phyloP scores from a whole-genome alignment of 2,113 vertebrate species.

The Acanthisitta chloris region DNA sequence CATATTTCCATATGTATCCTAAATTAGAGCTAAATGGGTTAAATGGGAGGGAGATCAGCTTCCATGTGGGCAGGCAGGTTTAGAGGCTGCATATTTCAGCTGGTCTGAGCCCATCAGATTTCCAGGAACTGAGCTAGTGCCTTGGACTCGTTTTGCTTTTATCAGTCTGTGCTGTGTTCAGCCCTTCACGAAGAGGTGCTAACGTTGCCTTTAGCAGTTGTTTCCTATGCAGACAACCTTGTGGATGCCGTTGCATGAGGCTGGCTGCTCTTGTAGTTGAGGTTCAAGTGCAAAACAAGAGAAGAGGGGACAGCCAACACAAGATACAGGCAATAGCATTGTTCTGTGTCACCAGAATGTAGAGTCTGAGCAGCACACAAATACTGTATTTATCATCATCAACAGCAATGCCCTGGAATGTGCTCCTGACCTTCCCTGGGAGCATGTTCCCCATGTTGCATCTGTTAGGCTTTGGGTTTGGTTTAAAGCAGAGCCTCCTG shows the following conservation, averaged over 20 bases:
- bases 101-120: slow-evolving; percentile 11
- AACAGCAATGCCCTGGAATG: not conserved
- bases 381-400: not conserved
- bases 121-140: not conserved
- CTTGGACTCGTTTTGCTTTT: not conserved
- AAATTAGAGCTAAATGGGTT: not conserved
- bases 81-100: not conserved
- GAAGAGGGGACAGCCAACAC: not conserved
- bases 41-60: not conserved
- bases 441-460: not conserved
- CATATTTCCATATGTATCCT: not conserved
- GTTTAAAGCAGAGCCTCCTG: not conserved
- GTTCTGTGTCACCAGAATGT: not conserved
- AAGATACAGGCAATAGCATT: not conserved
- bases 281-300: not conserved
- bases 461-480: not conserved
- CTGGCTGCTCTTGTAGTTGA: not conserved
- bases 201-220: not conserved
- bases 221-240: not conserved
- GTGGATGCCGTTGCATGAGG: not conserved
- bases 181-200: not conserved
- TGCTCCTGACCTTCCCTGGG: not conserved
- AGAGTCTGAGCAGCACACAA: not conserved
- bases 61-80: not conserved
- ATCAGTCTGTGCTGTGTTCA: not conserved